Conservation (phyloP, 2,113 vertebrate species). For the Pterocles orientalis region DNA sequence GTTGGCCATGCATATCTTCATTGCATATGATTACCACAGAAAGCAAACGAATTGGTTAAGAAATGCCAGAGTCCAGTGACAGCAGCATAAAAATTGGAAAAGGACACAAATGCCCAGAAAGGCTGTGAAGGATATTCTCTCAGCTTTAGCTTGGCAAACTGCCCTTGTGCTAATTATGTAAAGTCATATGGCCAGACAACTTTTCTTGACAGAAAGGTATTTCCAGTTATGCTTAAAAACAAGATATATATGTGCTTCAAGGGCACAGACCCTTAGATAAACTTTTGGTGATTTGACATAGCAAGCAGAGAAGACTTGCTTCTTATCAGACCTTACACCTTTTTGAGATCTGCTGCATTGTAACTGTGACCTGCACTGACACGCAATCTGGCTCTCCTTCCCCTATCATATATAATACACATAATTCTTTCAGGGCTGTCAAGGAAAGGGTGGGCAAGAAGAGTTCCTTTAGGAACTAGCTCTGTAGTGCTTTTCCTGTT, state of each 20-base stretch:
- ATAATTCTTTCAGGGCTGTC: slow-evolving; percentile 83
- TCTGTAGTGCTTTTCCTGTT: slow-evolving; percentile 77
- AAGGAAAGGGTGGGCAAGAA: slow-evolving; percentile 77
- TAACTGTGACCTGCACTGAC: slow-evolving; percentile 68
- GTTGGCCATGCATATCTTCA: slow-evolving; percentile 92
- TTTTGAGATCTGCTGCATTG: slow-evolving; percentile 71
- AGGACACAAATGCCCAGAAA: slow-evolving; percentile 67
- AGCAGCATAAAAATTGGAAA: slow-evolving; percentile 76
- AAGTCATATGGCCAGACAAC: slow-evolving; percentile 46
- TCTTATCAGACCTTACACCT: slow-evolving; percentile 79
- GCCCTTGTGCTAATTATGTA: slow-evolving; percentile 69
- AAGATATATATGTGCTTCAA: slow-evolving; percentile 65
- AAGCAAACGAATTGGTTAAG: slow-evolving; percentile 81
- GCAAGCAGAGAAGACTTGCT: slow-evolving; percentile 59
- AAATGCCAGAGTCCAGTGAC: slow-evolving; percentile 81
- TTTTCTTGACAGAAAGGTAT: slow-evolving; percentile 66
- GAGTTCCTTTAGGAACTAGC: slow-evolving; percentile 82
- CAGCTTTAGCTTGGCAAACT: slow-evolving; percentile 61
- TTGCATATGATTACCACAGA: slow-evolving; percentile 87
- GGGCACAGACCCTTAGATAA: slow-evolving; percentile 73
- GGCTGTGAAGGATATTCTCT: slow-evolving; percentile 65
- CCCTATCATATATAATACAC: slow-evolving; percentile 64
- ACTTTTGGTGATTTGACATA: slow-evolving; percentile 63
- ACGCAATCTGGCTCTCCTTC: slow-evolving; percentile 73
- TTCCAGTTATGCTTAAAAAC: slow-evolving; percentile 70